Percentiles rank a stretch among this genome's conserved stretches.
These are phyloP conservation scores for Thereuonema tuberculata DNA, from an alignment of 1,140 invertebrate species.

Conservation along the genomic window DNA sequence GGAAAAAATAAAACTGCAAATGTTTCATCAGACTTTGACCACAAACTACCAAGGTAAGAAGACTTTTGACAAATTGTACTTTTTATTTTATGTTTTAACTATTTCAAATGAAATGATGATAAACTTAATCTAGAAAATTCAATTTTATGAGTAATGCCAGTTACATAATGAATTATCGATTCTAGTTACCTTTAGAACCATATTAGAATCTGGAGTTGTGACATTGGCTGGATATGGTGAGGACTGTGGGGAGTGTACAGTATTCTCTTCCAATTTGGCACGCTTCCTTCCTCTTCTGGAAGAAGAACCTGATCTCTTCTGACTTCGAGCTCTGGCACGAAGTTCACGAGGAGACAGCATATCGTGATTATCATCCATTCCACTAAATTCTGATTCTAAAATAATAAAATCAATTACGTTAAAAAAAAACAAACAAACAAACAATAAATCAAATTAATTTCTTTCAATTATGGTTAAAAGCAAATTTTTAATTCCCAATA, in stretches of 20 bases:
- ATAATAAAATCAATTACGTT: not conserved
- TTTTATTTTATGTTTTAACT: no score
- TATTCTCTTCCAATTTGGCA: slow-evolving; percentile 4
- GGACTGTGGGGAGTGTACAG: not conserved
- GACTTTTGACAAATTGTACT: no score
- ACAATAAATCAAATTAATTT: not conserved
- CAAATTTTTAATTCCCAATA: no score
- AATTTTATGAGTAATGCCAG: no score
- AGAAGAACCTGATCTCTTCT: not conserved
- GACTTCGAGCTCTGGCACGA: not conserved
- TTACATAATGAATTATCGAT: no score
- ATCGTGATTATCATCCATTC: slow-evolving; percentile 10
- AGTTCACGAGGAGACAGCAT: slow-evolving; percentile 3
- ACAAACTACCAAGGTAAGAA: no score
- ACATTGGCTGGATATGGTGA: not conserved
- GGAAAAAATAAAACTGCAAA: no score
- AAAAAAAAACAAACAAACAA: slow-evolving; percentile 12
- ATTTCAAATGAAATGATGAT: no score
- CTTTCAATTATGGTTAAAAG: no score
- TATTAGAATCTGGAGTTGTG: not conserved
- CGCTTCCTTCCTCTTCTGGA: slow-evolving; percentile 8
- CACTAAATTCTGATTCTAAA: not conserved
- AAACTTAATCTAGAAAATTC: no score
- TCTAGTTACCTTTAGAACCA: not conserved
- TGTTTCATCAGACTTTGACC: no score